Conservation (phyloP, 2,113 vertebrate species). For the Cyrtonyx montezumae region DNA sequence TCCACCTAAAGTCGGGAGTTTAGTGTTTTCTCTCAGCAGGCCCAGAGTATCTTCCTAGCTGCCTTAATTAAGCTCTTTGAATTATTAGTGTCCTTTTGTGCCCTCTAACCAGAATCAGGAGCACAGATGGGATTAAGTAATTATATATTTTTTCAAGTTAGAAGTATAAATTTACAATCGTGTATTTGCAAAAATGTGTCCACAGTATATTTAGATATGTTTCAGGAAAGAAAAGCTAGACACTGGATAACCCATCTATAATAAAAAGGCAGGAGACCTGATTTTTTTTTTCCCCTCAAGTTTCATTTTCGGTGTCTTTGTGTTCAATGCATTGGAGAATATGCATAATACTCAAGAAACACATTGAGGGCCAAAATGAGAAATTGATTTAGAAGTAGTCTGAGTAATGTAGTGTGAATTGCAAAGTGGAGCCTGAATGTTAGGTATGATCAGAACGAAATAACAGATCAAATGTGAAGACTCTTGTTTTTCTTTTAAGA, state of each 20-base stretch:
- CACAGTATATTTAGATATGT: background rate
- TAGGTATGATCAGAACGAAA: background rate
- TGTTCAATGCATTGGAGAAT: background rate
- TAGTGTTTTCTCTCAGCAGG: background rate
- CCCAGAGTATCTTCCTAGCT: background rate
- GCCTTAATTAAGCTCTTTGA: background rate
- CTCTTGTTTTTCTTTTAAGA: background rate
- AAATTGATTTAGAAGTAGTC: background rate
- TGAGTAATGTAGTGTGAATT: background rate
- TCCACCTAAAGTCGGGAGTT: background rate
- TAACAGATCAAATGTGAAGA: background rate
- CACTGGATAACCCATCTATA: background rate
- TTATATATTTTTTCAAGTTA: background rate
- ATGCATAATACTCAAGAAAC: background rate
- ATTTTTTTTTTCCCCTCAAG: background rate
- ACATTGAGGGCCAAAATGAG: background rate
- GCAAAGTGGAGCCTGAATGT: background rate
- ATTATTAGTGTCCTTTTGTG: background rate
- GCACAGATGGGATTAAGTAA: background rate
- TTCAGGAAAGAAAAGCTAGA: background rate
- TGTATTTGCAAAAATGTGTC: background rate
- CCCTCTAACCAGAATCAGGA: background rate
- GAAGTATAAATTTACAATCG: background rate
- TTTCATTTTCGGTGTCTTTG: background rate
- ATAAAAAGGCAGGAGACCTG: rapidly evolving